phyloP scores from a whole-genome alignment of 64 coral and sea anemone species.

The Pachyseris speciosa region DNA sequence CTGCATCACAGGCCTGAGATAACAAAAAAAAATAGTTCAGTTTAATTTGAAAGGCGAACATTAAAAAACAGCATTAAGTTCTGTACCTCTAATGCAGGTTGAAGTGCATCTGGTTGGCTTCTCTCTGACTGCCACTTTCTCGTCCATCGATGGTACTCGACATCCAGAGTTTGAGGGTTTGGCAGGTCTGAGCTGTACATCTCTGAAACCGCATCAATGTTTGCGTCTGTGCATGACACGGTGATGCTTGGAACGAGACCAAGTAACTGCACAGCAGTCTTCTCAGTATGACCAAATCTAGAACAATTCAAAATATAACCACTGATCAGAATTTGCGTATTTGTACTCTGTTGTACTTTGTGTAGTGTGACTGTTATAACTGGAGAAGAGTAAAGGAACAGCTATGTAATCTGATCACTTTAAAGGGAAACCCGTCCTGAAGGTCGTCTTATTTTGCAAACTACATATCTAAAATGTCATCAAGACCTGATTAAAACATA shows the following conservation, averaged over 20 bases:
- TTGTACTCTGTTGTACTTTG: constrained; percentile 58
- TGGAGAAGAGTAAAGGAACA: constrained; percentile 49
- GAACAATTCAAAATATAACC: constrained; percentile 11
- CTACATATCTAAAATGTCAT: constrained; percentile 25
- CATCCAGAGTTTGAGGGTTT: constrained; percentile 54
- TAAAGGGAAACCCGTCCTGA: constrained; percentile 28
- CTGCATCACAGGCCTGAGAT: constrained; percentile 37
- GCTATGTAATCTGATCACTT: constrained; percentile 60
- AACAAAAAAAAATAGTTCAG: constrained; percentile 47
- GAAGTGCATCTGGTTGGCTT: constrained; percentile 52
- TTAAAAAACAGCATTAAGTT: constrained; percentile 33
- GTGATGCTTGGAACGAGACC: constrained; percentile 57
- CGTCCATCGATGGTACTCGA: constrained; percentile 45
- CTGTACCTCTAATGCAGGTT: constrained; percentile 49
- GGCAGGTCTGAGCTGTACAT: constrained; percentile 58
- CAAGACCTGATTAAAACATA: constrained; percentile 40
- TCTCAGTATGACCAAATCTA: constrained; percentile 47
- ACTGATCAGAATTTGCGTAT: constrained; percentile 29
- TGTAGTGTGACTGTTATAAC: constrained; percentile 55
- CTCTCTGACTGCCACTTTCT: constrained; percentile 34
- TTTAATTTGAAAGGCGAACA: constrained; percentile 45
- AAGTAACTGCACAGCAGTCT: constrained; percentile 62
- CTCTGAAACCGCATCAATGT: constrained; percentile 34
- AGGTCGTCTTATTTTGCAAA: constrained; percentile 53
- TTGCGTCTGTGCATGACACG: neutral